Evolutionary conservation across 2,113 vertebrate species (phyloP).

Genomic region (Labrus mixtus): DNA sequence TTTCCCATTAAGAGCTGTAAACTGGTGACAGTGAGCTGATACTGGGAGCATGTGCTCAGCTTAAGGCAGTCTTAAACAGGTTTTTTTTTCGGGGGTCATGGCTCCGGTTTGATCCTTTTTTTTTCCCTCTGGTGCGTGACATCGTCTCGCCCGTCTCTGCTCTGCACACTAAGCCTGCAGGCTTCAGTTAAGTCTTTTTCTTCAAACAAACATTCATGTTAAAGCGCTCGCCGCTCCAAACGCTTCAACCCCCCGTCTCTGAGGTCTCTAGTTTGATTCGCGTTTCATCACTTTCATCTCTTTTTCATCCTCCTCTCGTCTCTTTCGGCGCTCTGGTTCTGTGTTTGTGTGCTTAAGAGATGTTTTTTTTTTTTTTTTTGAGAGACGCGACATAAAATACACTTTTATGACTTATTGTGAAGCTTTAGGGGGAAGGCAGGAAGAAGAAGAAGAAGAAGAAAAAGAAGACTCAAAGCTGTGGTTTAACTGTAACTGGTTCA

Average conservation of each 20-base stretch:
- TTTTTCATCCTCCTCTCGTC: not conserved
- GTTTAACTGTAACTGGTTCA: no score
- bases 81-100: not conserved
- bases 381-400: not conserved
- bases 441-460: not conserved
- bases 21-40: not conserved
- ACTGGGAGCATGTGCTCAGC: not conserved
- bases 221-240: not conserved
- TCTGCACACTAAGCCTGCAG: constrained; percentile 11
- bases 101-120: not conserved
- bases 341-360: not conserved
- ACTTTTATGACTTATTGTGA: not conserved
- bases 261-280: not conserved
- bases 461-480: not conserved
- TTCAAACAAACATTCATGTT: constrained; percentile 35
- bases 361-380: not conserved
- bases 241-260: not conserved
- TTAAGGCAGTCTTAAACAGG: not conserved
- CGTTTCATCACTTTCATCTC: constrained; percentile 8
- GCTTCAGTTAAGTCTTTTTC: constrained; percentile 14
- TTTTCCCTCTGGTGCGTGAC: not conserved
- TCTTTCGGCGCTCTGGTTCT: not conserved
- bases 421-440: no score
- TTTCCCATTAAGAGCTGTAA: not conserved
- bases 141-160: not conserved